Conservation (phyloP, 1,140 invertebrate genomes). For the Hermatobates lingyangjiaoensis region DNA sequence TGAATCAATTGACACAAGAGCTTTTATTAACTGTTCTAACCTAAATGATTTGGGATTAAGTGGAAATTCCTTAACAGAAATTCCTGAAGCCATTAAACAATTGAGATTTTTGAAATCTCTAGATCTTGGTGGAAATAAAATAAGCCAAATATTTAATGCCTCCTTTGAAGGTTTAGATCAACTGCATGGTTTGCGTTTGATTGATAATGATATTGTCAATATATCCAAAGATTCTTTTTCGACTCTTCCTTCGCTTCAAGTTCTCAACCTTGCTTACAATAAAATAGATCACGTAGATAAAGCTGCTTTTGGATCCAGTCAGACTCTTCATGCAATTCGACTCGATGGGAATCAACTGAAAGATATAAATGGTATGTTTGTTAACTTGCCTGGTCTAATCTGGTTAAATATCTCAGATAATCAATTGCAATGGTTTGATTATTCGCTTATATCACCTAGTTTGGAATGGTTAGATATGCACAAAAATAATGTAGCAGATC, state of each 20-base stretch:
- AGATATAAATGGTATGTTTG: slow-evolving; percentile 44
- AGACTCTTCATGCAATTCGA: slow-evolving; percentile 39
- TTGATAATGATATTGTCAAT: slow-evolving; percentile 44
- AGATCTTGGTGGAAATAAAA: slow-evolving; percentile 67
- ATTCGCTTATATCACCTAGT: slow-evolving; percentile 39
- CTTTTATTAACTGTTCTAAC: slow-evolving; percentile 58
- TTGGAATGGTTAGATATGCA: slow-evolving; percentile 51
- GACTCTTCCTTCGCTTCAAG: slow-evolving; percentile 39
- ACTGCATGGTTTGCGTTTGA: slow-evolving; percentile 38
- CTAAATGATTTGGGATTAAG: slow-evolving; percentile 73
- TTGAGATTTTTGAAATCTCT: slow-evolving; percentile 55
- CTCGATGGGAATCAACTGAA: slow-evolving; percentile 45
- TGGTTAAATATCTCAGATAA: slow-evolving; percentile 55
- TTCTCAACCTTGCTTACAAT: slow-evolving; percentile 48
- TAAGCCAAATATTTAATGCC: slow-evolving; percentile 37
- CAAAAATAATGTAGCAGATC: slow-evolving; percentile 40
- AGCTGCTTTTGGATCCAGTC: slow-evolving; percentile 41
- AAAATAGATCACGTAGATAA: slow-evolving; percentile 40
- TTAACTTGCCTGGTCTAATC: slow-evolving; percentile 37
- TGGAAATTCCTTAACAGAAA: slow-evolving; percentile 55
- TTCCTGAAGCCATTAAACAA: slow-evolving; percentile 55
- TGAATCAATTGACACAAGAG: slow-evolving; percentile 40
- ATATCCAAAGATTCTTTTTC: slow-evolving; percentile 44
- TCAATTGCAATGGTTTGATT: slow-evolving; percentile 43
- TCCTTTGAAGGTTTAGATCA: slow-evolving; percentile 39